These are phyloP conservation scores for Trichogramma pretiosum DNA, from an alignment of 1,140 invertebrate species.

Conservation along the genomic window DNA sequence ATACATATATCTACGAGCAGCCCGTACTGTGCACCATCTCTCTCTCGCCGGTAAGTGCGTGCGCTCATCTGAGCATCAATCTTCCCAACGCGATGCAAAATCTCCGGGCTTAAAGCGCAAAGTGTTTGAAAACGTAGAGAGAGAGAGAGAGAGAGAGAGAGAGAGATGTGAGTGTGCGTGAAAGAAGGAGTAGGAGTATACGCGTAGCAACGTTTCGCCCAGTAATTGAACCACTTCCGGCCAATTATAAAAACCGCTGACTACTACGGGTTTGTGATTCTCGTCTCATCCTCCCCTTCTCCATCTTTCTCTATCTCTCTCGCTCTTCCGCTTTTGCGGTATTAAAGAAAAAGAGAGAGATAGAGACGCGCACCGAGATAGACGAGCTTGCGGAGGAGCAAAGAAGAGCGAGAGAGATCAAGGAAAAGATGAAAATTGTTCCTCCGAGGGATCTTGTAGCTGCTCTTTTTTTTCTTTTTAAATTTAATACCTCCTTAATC, in stretches of 20 bases:
- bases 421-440: slow-evolving; percentile 16
- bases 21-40: no score
- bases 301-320: background rate
- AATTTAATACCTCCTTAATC: slow-evolving; percentile 24
- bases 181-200: slow-evolving; percentile 8
- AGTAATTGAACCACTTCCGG: slow-evolving; percentile 34
- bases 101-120: no score
- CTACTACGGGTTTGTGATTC: slow-evolving; percentile 24
- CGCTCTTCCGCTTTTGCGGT: background rate
- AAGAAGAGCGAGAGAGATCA: no score
- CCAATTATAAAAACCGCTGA: slow-evolving; percentile 35
- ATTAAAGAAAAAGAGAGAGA: background rate
- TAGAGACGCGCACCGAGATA: slow-evolving; percentile 8
- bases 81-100: no score
- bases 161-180: no score
- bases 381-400: no score
- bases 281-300: background rate
- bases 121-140: no score
- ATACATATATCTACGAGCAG: no score
- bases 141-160: background rate
- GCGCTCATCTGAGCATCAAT: no score
- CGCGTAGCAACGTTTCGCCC: background rate
- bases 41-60: no score
- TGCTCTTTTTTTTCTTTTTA: slow-evolving; percentile 21
- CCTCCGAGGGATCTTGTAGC: background rate